Evolutionary conservation across 1,140 invertebrate genomes (phyloP).

Genomic region (Cecropterus lyciades): DNA sequence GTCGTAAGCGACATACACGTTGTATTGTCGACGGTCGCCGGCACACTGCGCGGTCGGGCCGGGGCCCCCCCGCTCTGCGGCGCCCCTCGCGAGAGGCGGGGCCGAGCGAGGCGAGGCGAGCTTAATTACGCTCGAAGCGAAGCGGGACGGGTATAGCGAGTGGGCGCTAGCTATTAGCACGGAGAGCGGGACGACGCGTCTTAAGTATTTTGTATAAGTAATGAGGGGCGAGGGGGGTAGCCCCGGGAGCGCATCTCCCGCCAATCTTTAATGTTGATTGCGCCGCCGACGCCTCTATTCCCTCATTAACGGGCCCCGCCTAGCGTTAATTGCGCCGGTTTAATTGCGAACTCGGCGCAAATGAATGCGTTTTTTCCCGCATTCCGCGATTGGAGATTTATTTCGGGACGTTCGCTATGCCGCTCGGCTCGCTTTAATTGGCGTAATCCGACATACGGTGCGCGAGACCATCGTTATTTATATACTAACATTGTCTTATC

Average conservation of each 20-base stretch:
- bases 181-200: conserved; percentile 81
- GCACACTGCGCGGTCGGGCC: conserved; percentile 74
- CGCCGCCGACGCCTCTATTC: conserved; percentile 74
- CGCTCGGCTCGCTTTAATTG: conserved; percentile 34
- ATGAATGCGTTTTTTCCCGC: conserved; percentile 73
- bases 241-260: conserved; percentile 75
- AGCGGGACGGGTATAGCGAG: conserved; percentile 78
- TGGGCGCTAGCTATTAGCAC: conserved; percentile 82
- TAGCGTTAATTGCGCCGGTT: conserved; percentile 75
- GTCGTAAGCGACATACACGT: conserved; percentile 58
- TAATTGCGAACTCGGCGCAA: conserved; percentile 57
- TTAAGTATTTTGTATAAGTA: conserved; percentile 84
- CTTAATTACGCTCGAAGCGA: conserved; percentile 76
- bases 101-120: conserved; percentile 76
- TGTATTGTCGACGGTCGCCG: conserved; percentile 74
- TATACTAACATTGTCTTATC: conserved; percentile 9
- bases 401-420: conserved; percentile 41
- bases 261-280: conserved; percentile 84
- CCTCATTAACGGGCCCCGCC: conserved; percentile 81
- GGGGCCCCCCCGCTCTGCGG: conserved; percentile 56
- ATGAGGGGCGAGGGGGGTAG: conserved; percentile 72
- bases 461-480: conserved; percentile 38
- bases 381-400: conserved; percentile 51
- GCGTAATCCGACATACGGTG: conserved; percentile 23
- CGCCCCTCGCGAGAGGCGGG: conserved; percentile 63